Base-by-base conservation (phyloP, 2,113 vertebrate species). In the Psittacara wagleri region DNA sequence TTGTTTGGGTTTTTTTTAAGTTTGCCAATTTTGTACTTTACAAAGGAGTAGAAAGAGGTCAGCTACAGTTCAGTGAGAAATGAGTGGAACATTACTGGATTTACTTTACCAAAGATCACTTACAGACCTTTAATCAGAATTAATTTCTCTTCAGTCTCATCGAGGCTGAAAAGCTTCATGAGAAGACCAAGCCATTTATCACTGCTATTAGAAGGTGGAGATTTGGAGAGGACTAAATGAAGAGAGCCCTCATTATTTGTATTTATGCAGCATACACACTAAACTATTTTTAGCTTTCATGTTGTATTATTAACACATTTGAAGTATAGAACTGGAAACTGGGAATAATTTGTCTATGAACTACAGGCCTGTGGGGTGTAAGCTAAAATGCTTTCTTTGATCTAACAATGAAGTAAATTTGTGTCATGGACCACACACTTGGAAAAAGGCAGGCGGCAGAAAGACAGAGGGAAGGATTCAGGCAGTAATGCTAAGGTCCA, bases 301-400 rank as follows among this genome's bases (percentile, higher is more conserved):
- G 66, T 64, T 92, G 83, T 77, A 79, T 86, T 91, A 80, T 86
- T 86, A 93, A 86, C 62, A 75, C 59, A 82, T 92, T 92, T 90
- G 63, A 95, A 96, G 69, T 89, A 82, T 54, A 88, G 92, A 75
- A 92, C 54, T 89, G 49, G 81, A 92, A 96, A 95, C 90, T 88
- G 88, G 86, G 87, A 97, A 94, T 95, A 94, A 96, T 91, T 96
- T 96, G 83, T 93, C 84, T 96, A 85, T 80, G 92, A 95, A 90
- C 68, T 76, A 80, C 67, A 91, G 88, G 96, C 92, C 95, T 90
- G 89, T 90, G 75, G 88, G 91, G 73, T 78, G 78, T 85, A 85
- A 95, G 51, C 76, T 94, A 94, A 94, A 95, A 95, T 91, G 69
- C 17, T 39, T 85, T 77, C 93, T 96, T 96, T 96, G 93, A 94